phyloP scores from a whole-genome alignment of 2,888 invertebrate genomes.

The Desoria tigrina region DNA sequence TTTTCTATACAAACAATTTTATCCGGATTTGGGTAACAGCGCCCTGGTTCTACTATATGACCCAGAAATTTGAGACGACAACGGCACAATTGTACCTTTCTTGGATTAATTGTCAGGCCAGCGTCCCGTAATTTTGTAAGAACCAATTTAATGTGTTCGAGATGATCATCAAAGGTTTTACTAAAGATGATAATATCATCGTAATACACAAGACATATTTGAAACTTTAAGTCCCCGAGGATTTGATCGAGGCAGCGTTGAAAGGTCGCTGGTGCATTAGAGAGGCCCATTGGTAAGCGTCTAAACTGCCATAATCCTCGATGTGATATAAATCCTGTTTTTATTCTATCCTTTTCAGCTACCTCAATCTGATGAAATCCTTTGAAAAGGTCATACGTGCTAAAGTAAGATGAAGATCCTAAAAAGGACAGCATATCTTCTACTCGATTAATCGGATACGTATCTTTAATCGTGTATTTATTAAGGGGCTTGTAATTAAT shows the following conservation, averaged over 20 bases:
- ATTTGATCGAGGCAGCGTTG: constrained; percentile 55
- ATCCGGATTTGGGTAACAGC: constrained; percentile 55
- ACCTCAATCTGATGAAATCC: constrained; percentile 55
- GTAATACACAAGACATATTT: constrained; percentile 52
- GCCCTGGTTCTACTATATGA: constrained; percentile 55
- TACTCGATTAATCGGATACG: too few species aligned
- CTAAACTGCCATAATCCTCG: constrained; percentile 54
- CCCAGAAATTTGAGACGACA: constrained; percentile 55
- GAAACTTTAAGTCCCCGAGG: constrained; percentile 53
- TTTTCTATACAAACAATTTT: constrained; percentile 48
- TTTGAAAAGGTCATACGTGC: constrained; percentile 54
- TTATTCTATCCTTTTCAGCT: constrained; percentile 44
- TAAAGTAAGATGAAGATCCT: constrained; percentile 54
- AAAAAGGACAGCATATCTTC: constrained; percentile 55
- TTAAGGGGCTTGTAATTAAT: too few species aligned
- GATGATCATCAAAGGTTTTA: constrained; percentile 33
- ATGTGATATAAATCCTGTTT: constrained; percentile 54
- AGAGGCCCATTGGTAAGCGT: constrained; percentile 55
- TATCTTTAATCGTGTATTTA: too few species aligned
- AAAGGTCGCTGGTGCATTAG: constrained; percentile 55
- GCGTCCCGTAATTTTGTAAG: too few species aligned
- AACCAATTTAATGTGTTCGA: too few species aligned
- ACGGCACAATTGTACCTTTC: constrained; percentile 41
- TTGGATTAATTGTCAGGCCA: constrained; percentile 47
- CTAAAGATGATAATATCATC: constrained; percentile 54